A percentile compares a stretch with the other conserved stretches of the same genome.
Conservation (phyloP, 2,113 vertebrate genomes). For the Climacteris rufus region DNA sequence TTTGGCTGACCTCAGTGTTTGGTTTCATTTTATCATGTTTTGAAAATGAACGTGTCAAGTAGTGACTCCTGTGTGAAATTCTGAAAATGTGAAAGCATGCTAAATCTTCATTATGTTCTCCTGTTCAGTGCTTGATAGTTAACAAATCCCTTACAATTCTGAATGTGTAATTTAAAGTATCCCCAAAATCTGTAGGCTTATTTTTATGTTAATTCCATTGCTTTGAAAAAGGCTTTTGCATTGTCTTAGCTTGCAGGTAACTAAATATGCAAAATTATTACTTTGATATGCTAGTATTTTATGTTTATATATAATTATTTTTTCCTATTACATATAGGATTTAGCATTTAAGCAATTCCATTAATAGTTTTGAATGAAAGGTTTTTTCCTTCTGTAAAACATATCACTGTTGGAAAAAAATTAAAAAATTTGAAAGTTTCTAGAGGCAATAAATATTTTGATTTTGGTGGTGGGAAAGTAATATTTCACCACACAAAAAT, state of each 20-base stretch:
- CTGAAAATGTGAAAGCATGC: constrained; percentile 52
- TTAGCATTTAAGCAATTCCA: background rate
- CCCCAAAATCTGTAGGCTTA: background rate
- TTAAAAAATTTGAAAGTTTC: background rate
- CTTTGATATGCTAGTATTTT: background rate
- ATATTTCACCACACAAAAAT: background rate
- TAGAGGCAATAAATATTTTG: background rate
- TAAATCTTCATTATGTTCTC: constrained; percentile 46
- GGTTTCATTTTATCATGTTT: constrained; percentile 41
- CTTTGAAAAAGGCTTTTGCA: constrained; percentile 20
- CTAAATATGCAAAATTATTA: background rate
- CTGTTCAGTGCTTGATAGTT: constrained; percentile 45
- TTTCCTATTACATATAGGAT: background rate
- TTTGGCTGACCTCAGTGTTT: constrained; percentile 63
- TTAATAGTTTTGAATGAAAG: background rate
- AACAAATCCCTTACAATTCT: background rate
- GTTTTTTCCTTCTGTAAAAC: background rate
- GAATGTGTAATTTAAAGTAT: background rate
- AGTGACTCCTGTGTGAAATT: constrained; percentile 38
- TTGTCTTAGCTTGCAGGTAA: background rate
- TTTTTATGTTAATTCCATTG: background rate
- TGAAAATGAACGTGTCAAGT: constrained; percentile 12
- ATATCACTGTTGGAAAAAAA: background rate
- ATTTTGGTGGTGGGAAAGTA: background rate
- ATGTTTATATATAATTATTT: background rate